Evolutionary conservation across 2,797 vertebrate genomes (phyloP), one percentile per base, ranked within the genome.

Genomic region (Myripristis murdjan): DNA sequence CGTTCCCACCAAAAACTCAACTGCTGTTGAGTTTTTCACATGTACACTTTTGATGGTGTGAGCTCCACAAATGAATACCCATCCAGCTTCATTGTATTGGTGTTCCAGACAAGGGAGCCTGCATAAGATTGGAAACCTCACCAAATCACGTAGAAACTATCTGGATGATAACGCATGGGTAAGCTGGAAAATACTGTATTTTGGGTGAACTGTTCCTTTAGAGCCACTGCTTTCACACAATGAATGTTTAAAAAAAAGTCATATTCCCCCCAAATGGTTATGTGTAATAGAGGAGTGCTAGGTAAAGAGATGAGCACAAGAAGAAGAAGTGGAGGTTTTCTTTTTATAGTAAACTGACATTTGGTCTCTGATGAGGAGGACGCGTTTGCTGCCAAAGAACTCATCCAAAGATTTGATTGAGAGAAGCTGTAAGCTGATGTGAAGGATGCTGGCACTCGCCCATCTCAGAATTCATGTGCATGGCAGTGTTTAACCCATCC

Each of bases 311-410:
- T 55, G 57, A 56, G 23, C 59, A 3, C 8, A 12, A 2, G 8
- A 10, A 7, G 52, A 48, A 33, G 5, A 33, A 33, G 35, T 6
- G 6, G 31, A 43, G 47, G 16, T 77, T 84, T 70, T 64, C 48
- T 62, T 56, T 83, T 87, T 71, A 75, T 81, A 77, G 41, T 24
- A 22, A 10, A 56, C 47, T 79, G 79, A 56, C 79, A 82, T 72
- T 89, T 75, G 70, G 64, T 84, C 64, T 81, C 72, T 11, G 24
- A 81, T 77, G 75, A 87, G 64, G 77, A 73, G 77, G 75, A 52
- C 69, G 71, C 52, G 28, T 63, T 63, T 5, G 0, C 68, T 77
- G 76, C 76, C 81, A 82, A 80, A 69, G 8, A 86, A 35, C 31
- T 66, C 71, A 46, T 70, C 64, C 37, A 75, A 82, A 77, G 49